Evolutionary conservation across 2,888 invertebrate species (phyloP).

Genomic region (Tenthredo scrophulariae): DNA sequence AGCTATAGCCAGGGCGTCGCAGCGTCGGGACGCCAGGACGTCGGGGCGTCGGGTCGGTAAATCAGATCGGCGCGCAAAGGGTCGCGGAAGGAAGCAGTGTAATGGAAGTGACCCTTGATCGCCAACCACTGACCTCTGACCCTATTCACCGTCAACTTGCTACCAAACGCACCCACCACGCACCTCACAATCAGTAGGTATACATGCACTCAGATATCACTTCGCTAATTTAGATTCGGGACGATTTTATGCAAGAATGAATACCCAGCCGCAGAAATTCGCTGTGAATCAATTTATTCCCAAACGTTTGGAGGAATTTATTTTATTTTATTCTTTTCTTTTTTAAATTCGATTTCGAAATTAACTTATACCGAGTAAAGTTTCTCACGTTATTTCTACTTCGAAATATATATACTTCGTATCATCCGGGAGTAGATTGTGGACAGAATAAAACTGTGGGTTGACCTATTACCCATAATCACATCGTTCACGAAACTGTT

Average conservation of each 20-base stretch:
- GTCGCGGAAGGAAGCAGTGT: constrained; percentile 54
- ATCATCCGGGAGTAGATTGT: neutral
- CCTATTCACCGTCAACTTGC: constrained; percentile 48
- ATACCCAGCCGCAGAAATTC: neutral
- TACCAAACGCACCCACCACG: neutral
- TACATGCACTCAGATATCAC: neutral
- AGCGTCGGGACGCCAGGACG: constrained; percentile 41
- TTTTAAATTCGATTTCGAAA: neutral
- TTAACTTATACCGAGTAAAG: constrained; percentile 1
- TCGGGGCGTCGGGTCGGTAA: constrained; percentile 55
- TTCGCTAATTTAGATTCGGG: neutral
- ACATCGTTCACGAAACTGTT: constrained; percentile 50
- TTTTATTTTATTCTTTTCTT: neutral
- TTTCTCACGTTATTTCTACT: constrained; percentile 38
- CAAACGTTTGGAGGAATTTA: neutral
- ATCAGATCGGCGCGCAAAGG: constrained; percentile 56
- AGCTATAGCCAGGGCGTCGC: constrained; percentile 30
- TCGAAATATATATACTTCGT: constrained; percentile 13
- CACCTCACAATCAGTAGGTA: neutral
- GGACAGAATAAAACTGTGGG: constrained; percentile 36
- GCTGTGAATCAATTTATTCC: neutral
- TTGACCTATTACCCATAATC: constrained; percentile 45
- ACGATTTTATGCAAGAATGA: constrained; percentile 24
- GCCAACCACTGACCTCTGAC: constrained; percentile 53
- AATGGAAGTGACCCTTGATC: constrained; percentile 55